Evolutionary conservation across 2,113 vertebrate genomes (phyloP), one percentile per base, ranked within the genome.

Genomic region (Oriolus oriolus): DNA sequence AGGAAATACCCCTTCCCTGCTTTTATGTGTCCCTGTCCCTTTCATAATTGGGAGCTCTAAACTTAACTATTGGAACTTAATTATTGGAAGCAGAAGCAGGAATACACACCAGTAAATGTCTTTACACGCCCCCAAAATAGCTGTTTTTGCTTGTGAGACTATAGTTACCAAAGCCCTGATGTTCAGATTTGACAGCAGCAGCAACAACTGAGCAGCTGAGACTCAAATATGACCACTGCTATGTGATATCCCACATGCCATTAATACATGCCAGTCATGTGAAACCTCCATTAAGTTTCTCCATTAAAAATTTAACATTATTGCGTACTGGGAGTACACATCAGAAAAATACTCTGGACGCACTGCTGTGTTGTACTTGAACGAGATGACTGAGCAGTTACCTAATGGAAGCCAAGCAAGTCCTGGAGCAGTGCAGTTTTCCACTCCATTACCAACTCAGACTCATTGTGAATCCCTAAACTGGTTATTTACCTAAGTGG

Each of bases 191-290:
- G 33, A 35, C 27, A 83, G 37, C 4, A 76, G 27, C n/a, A 82
- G 22, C 20, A 73, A 60, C 45, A 89, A 27, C 8, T 20, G 19
- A 81, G 28, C 50, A 37, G 26, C 11, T 75, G 16, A 59, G 37
- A 37, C 2, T 7, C 33, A 90, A 13, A 35, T 45, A 50, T 23
- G 27, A n/a, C 39, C 16, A 42, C 24, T 53, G 18, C 42, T 52
- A 26, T 0, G 0, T 57, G 73, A 63, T 45, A n/a, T 1, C 3
- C 14, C 16, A n/a, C 1, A 0, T 45, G 31, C 26, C 20, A 54
- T 41, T 61, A 63, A 9, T 24, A 57, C 5, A 4, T 16, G 13
- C 7, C 24, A 76, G 11, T 4, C 24, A 42, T 16, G 66, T 23
- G 45, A 74, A 83, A 73, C 5, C 18, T 42, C 44, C 20, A 37